Evolutionary conservation across 2,888 invertebrate species (phyloP).

Genomic region (Cosmopolites sordidus): DNA sequence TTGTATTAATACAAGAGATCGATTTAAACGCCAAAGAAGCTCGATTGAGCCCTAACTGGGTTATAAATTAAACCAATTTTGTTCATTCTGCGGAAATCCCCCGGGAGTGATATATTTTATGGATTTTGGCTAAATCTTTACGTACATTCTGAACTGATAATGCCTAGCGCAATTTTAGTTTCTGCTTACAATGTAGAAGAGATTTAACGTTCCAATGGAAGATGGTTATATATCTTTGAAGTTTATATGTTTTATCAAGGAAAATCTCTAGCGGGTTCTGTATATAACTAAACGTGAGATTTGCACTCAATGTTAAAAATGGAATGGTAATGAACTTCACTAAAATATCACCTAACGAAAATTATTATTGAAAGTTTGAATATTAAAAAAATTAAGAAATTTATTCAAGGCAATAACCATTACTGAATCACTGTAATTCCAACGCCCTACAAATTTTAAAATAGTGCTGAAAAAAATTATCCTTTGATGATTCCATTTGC

Average conservation of each 20-base stretch:
- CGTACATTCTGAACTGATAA: constrained; percentile 26
- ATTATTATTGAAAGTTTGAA: no score
- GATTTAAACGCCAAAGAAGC: constrained; percentile 26
- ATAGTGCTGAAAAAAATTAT: no score
- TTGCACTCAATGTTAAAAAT: no score
- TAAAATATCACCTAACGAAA: no score
- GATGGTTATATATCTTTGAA: constrained; percentile 4
- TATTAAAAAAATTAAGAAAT: no score
- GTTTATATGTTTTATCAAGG: not conserved
- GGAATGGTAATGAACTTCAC: no score
- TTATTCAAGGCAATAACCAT: no score
- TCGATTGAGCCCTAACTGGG: constrained; percentile 26
- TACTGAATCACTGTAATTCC: no score
- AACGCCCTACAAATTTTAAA: no score
- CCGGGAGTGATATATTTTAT: constrained; percentile 25
- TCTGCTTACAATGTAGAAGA: constrained; percentile 21
- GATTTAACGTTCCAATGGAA: constrained; percentile 18
- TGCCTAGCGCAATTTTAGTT: constrained; percentile 24
- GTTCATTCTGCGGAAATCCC: constrained; percentile 28
- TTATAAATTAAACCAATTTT: constrained; percentile 30
- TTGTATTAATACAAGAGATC: constrained; percentile 24
- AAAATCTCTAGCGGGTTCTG: not conserved
- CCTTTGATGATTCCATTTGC: no score
- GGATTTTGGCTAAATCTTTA: constrained; percentile 28
- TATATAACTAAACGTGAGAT: not conserved